Evolutionary conservation across 1,140 invertebrate genomes (phyloP).

Genomic region (Drosophila repletoides): DNA sequence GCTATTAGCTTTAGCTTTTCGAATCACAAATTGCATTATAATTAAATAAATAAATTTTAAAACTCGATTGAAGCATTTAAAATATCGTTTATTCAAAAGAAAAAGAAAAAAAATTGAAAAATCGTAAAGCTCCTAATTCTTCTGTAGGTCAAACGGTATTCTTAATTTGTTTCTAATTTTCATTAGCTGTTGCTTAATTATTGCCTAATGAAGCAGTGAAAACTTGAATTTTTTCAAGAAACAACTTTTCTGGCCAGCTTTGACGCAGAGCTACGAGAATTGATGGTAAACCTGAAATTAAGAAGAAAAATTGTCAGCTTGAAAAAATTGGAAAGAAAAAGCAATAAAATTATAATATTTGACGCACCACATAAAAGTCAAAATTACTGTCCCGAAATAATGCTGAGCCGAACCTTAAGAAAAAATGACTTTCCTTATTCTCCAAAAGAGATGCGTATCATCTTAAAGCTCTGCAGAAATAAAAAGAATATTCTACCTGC

Average conservation of each 20-base stretch:
- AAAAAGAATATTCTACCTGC: conserved; percentile 15
- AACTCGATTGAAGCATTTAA: no score
- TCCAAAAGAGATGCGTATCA: background rate
- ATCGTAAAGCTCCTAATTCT: background rate
- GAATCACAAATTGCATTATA: no score
- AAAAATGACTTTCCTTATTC: background rate
- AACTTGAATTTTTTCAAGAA: conserved; percentile 21
- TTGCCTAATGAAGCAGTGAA: conserved; percentile 30
- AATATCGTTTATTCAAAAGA: no score
- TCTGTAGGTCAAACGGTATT: conserved; percentile 20
- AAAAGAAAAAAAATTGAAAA: background rate
- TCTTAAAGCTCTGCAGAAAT: conserved; percentile 8
- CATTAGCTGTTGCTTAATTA: conserved; percentile 18
- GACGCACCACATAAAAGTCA: no score
- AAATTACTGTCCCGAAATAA: background rate
- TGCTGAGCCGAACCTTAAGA: background rate
- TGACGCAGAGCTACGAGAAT: no score
- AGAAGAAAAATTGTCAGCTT: background rate
- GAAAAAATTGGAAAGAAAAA: no score
- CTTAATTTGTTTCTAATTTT: conserved; percentile 24
- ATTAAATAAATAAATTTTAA: no score
- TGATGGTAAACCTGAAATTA: conserved; percentile 23
- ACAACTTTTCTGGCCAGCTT: conserved; percentile 23
- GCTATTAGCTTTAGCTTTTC: no score
- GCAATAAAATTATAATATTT: background rate